Evolutionary conservation across 2,888 invertebrate species (phyloP).

Genomic region (Dione vanillae): DNA sequence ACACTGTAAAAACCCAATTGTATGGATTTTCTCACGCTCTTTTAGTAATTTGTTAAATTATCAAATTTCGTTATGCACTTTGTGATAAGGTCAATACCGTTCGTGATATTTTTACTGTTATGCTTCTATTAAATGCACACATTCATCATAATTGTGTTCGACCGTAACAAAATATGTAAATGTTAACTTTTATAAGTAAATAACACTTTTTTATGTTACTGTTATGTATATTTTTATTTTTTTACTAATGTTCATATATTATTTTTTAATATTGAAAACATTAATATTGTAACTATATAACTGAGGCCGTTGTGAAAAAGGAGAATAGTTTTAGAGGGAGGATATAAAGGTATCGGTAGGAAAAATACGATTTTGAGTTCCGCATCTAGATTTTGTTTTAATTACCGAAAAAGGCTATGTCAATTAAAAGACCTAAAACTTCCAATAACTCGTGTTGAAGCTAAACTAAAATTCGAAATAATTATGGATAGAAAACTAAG

Average conservation of each 20-base stretch:
- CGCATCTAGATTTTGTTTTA: no score
- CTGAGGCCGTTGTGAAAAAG: no score
- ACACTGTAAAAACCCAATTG: background rate
- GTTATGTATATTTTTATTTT: constrained; percentile 19
- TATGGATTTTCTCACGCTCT: constrained; percentile 12
- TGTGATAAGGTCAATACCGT: constrained; percentile 22
- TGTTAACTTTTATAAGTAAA: constrained; percentile 11
- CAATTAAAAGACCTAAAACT: background rate
- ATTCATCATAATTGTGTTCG: constrained; percentile 30
- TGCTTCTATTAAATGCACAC: constrained; percentile 22
- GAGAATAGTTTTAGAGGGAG: no score
- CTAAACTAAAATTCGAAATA: background rate
- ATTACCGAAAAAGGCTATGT: background rate
- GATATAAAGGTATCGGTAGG: no score
- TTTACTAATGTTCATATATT: background rate
- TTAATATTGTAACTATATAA: no score
- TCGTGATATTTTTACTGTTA: constrained; percentile 32
- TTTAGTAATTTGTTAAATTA: background rate
- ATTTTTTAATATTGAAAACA: no score
- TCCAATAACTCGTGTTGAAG: background rate
- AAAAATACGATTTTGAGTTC: no score
- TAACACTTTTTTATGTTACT: constrained; percentile 23
- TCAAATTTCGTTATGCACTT: background rate
- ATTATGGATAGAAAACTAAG: no score
- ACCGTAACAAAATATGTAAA: constrained; percentile 39